Conservation (phyloP, 2,888 invertebrate genomes). For the Drosophila infuscata region DNA sequence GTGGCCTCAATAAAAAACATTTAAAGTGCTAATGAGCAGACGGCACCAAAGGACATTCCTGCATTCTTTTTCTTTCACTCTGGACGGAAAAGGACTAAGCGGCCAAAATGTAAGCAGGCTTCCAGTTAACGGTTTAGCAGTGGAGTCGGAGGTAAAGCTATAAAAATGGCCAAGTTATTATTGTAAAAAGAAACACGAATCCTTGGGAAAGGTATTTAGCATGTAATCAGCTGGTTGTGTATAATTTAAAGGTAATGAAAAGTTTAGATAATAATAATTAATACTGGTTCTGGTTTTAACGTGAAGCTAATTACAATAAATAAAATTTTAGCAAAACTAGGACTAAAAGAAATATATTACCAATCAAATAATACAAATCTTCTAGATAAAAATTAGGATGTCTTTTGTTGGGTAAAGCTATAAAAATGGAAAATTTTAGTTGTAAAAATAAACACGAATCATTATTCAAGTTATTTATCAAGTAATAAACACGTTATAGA, state of each 20-base stretch:
- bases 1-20: slow-evolving; percentile 57
- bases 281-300: not conserved
- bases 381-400: not conserved
- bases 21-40: slow-evolving; percentile 61
- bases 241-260: not conserved
- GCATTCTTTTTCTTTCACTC: not conserved
- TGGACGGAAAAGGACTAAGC: not conserved
- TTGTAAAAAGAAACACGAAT: not conserved
- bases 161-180: not conserved
- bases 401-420: not conserved
- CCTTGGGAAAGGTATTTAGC: not conserved
- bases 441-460: not conserved
- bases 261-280: not conserved
- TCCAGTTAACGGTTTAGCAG: not conserved
- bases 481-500: not conserved
- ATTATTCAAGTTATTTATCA: not conserved
- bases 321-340: not conserved
- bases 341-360: not conserved
- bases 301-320: not conserved
- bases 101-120: not conserved
- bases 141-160: not conserved
- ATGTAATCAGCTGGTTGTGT: not conserved
- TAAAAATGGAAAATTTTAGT: not conserved
- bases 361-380: not conserved
- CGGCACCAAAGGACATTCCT: slow-evolving; percentile 30